Conservation (phyloP, 2,888 invertebrate species). For the Lochmaea capreae region DNA sequence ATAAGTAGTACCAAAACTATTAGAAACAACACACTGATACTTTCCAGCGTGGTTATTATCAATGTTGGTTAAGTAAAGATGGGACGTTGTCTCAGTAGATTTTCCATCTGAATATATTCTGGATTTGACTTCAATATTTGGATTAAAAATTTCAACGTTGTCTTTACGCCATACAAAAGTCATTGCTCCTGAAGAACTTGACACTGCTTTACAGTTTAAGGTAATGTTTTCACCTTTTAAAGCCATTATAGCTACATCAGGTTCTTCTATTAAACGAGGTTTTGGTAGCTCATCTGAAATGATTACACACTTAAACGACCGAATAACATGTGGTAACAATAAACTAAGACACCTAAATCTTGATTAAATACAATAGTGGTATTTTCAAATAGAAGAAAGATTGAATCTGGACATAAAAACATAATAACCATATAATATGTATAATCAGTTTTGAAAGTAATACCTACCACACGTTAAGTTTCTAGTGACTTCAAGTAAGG, state of each 20-base stretch:
- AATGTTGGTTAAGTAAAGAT: constrained; percentile 80
- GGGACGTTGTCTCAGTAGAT: constrained; percentile 77
- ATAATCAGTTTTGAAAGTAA: not conserved
- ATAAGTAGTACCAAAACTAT: constrained; percentile 89
- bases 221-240: constrained; percentile 88
- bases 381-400: no score
- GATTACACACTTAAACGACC: constrained; percentile 13
- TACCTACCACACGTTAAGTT: constrained; percentile 76
- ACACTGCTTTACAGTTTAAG: constrained; percentile 84
- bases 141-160: constrained; percentile 72
- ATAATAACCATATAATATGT: no score
- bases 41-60: constrained; percentile 85
- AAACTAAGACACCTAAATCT: no score
- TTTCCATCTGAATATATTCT: constrained; percentile 68
- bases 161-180: constrained; percentile 91
- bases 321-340: no score
- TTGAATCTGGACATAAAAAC: no score
- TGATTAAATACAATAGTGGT: no score
- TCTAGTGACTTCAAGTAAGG: constrained; percentile 75
- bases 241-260: constrained; percentile 83
- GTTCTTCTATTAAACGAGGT: constrained; percentile 86
- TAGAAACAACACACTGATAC: constrained; percentile 94
- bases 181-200: constrained; percentile 80
- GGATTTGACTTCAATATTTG: constrained; percentile 53
- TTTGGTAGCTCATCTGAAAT: constrained; percentile 80